Percentiles rank a stretch among this genome's conserved stretches.
These are phyloP conservation scores for Myodes glareolus DNA, from an alignment of 2,113 vertebrate genomes.

Conservation along the genomic window DNA sequence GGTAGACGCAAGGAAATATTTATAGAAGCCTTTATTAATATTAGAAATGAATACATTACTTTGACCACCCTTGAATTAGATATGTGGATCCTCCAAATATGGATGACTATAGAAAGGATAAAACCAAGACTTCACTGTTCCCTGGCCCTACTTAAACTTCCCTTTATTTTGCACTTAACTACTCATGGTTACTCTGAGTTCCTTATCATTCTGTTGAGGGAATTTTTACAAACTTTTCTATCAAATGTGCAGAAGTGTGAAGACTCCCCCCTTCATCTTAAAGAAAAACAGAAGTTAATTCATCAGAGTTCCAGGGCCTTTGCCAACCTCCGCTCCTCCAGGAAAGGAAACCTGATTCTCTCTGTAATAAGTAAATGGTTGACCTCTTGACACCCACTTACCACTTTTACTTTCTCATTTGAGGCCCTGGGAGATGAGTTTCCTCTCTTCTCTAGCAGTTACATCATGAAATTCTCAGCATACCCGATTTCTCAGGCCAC, in stretches of 20 bases:
- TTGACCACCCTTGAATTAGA: background rate
- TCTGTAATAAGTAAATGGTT: conserved; percentile 72
- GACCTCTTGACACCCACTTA: conserved; percentile 74
- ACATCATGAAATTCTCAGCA: conserved; percentile 14
- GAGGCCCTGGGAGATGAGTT: conserved; percentile 49
- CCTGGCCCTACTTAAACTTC: background rate
- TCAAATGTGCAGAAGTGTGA: conserved; percentile 27
- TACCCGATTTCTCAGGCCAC: background rate
- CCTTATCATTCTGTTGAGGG: conserved; percentile 4
- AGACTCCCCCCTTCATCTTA: conserved; percentile 29
- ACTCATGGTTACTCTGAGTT: background rate
- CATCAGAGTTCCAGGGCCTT: background rate
- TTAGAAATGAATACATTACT: background rate
- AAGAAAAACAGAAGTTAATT: conserved; percentile 79
- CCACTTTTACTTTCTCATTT: conserved; percentile 72
- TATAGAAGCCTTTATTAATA: background rate
- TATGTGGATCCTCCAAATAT: background rate
- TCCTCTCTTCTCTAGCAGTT: conserved; percentile 51
- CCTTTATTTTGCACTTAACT: background rate
- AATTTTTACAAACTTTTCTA: conserved; percentile 38
- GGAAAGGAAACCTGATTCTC: conserved; percentile 70
- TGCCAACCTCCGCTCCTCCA: conserved; percentile 48
- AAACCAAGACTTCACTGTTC: background rate
- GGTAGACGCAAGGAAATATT: background rate
- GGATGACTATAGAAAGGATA: background rate